phyloP scores from a whole-genome alignment of 1,140 invertebrate species.

The Monomorium pharaonis region DNA sequence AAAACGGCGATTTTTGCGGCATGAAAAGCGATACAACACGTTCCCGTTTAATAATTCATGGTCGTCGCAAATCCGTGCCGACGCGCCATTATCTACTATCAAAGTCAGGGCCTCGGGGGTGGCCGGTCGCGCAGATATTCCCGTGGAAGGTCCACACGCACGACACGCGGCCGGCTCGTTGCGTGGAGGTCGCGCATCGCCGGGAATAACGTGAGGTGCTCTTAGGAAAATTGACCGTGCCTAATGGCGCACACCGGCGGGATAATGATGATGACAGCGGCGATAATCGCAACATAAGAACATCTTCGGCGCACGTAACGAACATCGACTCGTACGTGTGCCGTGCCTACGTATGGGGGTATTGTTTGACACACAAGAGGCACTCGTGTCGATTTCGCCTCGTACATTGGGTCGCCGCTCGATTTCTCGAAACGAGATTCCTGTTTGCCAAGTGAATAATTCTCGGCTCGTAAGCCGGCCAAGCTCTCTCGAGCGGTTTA shows the following conservation, averaged over 20 bases:
- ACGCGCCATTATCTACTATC: conserved; percentile 57
- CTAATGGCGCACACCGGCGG: conserved; percentile 65
- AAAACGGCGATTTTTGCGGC: conserved; percentile 3
- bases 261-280: conserved; percentile 72
- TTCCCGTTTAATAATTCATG: conserved; percentile 52
- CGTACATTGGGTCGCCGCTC: background rate
- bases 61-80: conserved; percentile 50
- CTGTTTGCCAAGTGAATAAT: conserved; percentile 45
- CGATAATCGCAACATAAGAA: conserved; percentile 72
- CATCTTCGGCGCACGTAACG: conserved; percentile 33
- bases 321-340: background rate
- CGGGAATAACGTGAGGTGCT: conserved; percentile 61
- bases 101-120: conserved; percentile 20
- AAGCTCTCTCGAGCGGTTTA: conserved; percentile 30
- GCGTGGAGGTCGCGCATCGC: conserved; percentile 61
- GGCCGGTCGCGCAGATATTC: conserved; percentile 59
- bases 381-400: background rate
- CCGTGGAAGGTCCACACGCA: conserved; percentile 28
- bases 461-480: background rate
- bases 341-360: background rate
- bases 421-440: conserved; percentile 46
- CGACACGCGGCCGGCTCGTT: conserved; percentile 32
- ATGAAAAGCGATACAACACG: background rate
- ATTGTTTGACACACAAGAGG: background rate
- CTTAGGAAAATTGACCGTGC: conserved; percentile 78